Evolutionary conservation across 2,113 vertebrate genomes (phyloP), one percentile per base, ranked within the genome.

Genomic region (Hyaena hyaena): DNA sequence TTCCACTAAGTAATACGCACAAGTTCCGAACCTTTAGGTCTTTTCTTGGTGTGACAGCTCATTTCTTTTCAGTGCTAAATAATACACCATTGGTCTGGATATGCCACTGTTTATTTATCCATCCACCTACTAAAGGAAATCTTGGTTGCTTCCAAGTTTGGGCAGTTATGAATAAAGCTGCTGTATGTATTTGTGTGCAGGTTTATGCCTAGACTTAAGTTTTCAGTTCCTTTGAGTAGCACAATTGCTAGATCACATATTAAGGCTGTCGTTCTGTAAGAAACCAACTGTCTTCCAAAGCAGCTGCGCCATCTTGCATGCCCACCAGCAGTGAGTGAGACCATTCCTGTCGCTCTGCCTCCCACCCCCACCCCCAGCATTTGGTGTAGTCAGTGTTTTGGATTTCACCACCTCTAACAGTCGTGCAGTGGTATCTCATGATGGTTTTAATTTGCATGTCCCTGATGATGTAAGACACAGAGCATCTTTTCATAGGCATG

Each of bases 71-170:
- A 55, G 48, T 2, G n/a, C 82, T 33, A 16, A 43, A 58, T 43
- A 31, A 14, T 12, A 39, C 1, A 8, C 77, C 24, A 9, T 1
- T 1, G 0, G 61, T 8, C 61, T 33, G 61, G 39, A 33, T 2
- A 8, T 5, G 31, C 82, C 28, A 33, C 16, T 2, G 26, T 4
- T 26, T 17, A 2, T 14, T 4, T 33, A 45, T 12, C 39, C 39
- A 4, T 12, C 45, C 39, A 33, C 39, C 82, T 14, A 45, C 39
- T 8, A 17, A 48, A 84, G 61, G 61, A 31, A 17, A 33, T 31
- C 28, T 1, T 23, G 61, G 16, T 21, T 7, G 61, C 28, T 11
- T 8, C 39, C 10, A 4, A 23, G 61, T 11, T 45, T 33, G 4
- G 28, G 61, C 16, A 14, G 31, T 45, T 14, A 14, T 0, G 10